These are phyloP conservation scores for Neogobius melanostomus DNA, from an alignment of 2,113 vertebrate genomes.

Conservation along the genomic window DNA sequence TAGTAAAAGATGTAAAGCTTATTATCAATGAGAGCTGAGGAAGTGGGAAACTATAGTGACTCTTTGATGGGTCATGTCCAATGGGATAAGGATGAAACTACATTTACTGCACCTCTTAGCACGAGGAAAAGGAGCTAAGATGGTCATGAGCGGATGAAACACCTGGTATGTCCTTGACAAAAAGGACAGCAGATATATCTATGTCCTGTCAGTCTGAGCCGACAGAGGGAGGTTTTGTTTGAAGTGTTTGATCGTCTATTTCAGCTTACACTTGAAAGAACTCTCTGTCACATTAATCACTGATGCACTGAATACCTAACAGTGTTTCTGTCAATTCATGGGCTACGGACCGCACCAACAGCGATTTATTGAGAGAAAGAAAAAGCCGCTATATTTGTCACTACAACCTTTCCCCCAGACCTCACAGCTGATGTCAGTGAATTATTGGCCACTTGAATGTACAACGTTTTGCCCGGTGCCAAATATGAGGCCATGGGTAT, in stretches of 20 bases:
- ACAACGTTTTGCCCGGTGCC: slow-evolving; percentile 80
- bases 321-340: slow-evolving; percentile 70
- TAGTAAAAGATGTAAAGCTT: too few species aligned
- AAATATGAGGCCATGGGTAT: slow-evolving; percentile 72
- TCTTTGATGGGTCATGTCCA: too few species aligned
- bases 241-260: slow-evolving; percentile 76
- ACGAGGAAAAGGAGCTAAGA: not conserved
- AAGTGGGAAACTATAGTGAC: too few species aligned
- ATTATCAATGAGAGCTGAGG: too few species aligned
- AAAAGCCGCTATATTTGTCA: slow-evolving; percentile 79
- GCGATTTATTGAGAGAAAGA: slow-evolving; percentile 69
- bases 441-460: slow-evolving; percentile 86
- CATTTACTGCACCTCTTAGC: too few species aligned
- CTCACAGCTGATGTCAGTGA: slow-evolving; percentile 80
- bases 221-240: slow-evolving; percentile 44
- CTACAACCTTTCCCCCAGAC: slow-evolving; percentile 76
- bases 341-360: slow-evolving; percentile 41
- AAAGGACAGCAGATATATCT: slow-evolving; percentile 8
- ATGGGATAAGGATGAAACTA: too few species aligned
- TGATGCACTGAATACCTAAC: slow-evolving; percentile 50
- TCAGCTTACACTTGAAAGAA: slow-evolving; percentile 69
- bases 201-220: slow-evolving; percentile 11
- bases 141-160: not conserved
- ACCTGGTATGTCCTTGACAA: slow-evolving; percentile 12
- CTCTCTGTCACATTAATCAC: slow-evolving; percentile 79